Base-by-base conservation (phyloP, 2,797 vertebrate species). In the Scolopax rusticola region DNA sequence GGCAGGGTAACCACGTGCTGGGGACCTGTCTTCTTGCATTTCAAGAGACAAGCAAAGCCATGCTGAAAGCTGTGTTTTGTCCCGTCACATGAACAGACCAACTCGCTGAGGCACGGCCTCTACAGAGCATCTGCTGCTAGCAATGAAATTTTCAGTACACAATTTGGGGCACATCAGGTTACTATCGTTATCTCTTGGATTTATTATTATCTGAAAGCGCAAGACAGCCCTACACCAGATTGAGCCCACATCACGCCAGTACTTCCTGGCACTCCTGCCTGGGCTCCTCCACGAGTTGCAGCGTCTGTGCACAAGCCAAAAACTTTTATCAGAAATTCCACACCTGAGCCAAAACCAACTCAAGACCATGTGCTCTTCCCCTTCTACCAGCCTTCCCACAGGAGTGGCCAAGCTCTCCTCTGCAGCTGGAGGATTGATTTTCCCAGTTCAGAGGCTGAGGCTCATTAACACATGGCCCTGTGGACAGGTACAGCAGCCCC, bases 181-280 rank as follows among this genome's bases (percentile, higher is more conserved):
- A 61, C 63, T 48, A 36, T 32, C 48, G 33, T 57, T 27, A 71
- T 86, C 38, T 33, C 43, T 40, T 53, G 64, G 27, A 80, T 85
- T 91, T 80, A 47, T 88, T 89, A 89, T 74, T 56, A 33, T 93
- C 71, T 51, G 43, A 83, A 95, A 83, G 60, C 15, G 6, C 24
- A 50, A 71, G 73, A 64, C 74, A 89, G 36, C 80, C 51, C 65
- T 65, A 30, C 50, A 93, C 28, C 77, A 85, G 33, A 60, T 7
- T 3, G 2, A 95, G 71, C 7, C 65, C 63, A 86, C 40, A 60
- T 9, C 75, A 41, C 6, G 57, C 23, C 90, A 84, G 21, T 41
- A 74, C 59, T 88, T 78, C 77, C 47, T 33, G 36, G 50, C 11
- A 1, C 51, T 84, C 61, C 75, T 68, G 48, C 53, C 25, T 45